Evolutionary conservation across 2,797 vertebrate species (phyloP).

Genomic region (Pyrocephalus nanus): DNA sequence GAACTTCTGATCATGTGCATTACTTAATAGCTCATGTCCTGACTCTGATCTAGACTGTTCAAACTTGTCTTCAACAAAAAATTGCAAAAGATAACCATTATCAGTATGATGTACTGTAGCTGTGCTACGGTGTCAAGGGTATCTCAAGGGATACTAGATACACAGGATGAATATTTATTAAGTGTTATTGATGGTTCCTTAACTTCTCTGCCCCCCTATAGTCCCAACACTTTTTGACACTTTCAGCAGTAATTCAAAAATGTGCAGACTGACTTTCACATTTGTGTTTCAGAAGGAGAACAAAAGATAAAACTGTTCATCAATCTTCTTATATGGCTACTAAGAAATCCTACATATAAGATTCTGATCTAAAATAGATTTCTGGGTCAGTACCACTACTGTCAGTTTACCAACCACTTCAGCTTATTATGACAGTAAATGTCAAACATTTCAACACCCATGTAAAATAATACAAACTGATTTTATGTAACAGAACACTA

Average conservation of each 20-base stretch:
- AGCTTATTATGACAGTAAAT: constrained; percentile 4
- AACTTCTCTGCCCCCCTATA: not conserved
- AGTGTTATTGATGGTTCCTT: not conserved
- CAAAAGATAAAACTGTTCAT: not conserved
- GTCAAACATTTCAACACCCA: not conserved
- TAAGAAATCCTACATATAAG: not conserved
- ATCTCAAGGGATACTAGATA: not conserved
- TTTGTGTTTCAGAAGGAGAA: not conserved
- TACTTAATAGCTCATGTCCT: not conserved
- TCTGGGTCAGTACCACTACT: not conserved
- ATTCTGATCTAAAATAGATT: not conserved
- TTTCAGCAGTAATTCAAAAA: not conserved
- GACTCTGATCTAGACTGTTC: not conserved
- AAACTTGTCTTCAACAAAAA: not conserved
- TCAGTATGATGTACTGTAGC: not conserved
- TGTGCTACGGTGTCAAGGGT: not conserved
- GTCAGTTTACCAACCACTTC: not conserved
- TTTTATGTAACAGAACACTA: not conserved
- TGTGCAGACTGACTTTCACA: not conserved
- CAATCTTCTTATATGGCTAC: not conserved
- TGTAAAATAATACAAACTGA: not conserved
- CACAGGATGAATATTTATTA: not conserved
- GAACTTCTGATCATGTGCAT: not conserved
- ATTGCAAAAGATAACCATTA: not conserved
- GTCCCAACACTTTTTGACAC: not conserved